Conservation (phyloP, 2,113 vertebrate species). For the Oreochromis spilurus region DNA sequence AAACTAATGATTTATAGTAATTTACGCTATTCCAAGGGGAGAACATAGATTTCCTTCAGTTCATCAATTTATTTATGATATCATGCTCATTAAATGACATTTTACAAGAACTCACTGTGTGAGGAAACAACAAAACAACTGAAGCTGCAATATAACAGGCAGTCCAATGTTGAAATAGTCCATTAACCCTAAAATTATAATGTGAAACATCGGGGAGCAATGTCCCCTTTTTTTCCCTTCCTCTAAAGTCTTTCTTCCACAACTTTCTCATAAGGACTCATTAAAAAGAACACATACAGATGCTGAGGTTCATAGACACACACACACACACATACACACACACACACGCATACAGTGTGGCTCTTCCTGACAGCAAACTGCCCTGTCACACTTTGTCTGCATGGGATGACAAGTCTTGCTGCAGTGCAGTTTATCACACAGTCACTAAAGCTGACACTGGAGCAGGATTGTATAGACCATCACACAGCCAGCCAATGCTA, state of each 20-base stretch:
- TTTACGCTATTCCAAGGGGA: neutral
- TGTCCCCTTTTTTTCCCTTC: neutral
- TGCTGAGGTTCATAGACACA: neutral
- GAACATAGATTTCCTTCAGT: neutral
- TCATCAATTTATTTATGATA: neutral
- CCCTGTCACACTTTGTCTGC: slow-evolving; percentile 28
- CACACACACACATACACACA: neutral
- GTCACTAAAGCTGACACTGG: slow-evolving; percentile 30
- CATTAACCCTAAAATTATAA: neutral
- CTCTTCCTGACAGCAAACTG: neutral
- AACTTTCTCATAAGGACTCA: neutral
- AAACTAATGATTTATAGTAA: neutral
- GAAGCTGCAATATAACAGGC: neutral
- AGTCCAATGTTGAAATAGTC: neutral
- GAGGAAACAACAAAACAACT: neutral
- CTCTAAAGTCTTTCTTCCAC: neutral
- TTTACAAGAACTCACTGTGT: neutral
- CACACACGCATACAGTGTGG: neutral
- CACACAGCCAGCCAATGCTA: slow-evolving; percentile 14
- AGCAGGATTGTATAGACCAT: slow-evolving; percentile 14
- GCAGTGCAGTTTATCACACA: slow-evolving; percentile 45
- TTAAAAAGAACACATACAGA: neutral
- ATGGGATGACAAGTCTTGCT: slow-evolving; percentile 26
- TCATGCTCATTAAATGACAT: neutral
- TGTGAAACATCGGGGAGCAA: neutral